Evolutionary conservation across 37 sponge, comb jelly and placozoan genomes (phyloP), one percentile per base, ranked within the genome.

Genomic region (Halichondria panicea): DNA sequence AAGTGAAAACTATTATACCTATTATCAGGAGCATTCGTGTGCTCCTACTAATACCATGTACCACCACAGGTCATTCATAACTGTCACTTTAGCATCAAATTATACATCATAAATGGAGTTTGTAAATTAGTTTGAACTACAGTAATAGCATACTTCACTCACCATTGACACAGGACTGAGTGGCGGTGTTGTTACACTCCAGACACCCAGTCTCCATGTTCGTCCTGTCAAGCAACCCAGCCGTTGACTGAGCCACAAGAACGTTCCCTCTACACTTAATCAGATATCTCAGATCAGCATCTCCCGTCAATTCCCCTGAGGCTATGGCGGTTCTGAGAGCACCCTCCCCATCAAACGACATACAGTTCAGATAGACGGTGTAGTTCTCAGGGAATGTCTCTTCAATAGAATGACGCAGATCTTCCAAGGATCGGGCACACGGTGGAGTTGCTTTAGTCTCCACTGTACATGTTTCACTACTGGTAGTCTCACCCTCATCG

Each of bases 311-410:
- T 2, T 24, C 8, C 18, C 71, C 71, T 19, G 71, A 70, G 1
- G 31, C 71, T 24, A 70, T 70, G 15, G 53, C 71, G 30, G 18
- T 48, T 22, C 50, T 12, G 15, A 70, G 54, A 19, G 42, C 53
- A 4, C 44, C 34, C 13, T 48, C 3, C 24, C 1, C 7, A 48
- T 24, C 53, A 48, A 70, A 70, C 13, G 71, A 70, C 31, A 70
- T 46, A 43, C 71, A 70, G 34, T 70, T 70, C 53, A 70, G 46
- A 54, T 24, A 70, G 4, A 70, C 71, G 19, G 38, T 27, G 53
- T 40, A 70, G 2, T 4, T 54, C 18, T 4, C 7, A 33, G 30
- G 30, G 32, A 63, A 63, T 28, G 8, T 28, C 2, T 28, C 63
- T 32, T 27, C 63, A 4, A 63, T 63, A 18, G 63, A 33, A 2